phyloP scores from a whole-genome alignment of 2,113 vertebrate species.

The Rattus rattus region DNA sequence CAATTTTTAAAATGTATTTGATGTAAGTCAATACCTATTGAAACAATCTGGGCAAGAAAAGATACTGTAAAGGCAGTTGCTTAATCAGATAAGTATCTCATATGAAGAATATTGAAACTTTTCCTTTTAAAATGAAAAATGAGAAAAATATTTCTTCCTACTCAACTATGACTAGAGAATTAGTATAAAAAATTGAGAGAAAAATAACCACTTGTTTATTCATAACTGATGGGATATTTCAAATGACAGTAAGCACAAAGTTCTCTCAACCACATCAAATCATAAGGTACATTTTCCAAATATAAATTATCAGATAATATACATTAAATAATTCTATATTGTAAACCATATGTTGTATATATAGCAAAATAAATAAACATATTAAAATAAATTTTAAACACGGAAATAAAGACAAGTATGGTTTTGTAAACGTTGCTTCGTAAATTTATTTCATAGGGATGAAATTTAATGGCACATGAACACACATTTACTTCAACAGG shows the following conservation, averaged over 20 bases:
- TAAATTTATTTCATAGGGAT: background rate
- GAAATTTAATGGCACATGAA: background rate
- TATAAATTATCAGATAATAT: background rate
- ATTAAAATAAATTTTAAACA: background rate
- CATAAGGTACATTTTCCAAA: background rate
- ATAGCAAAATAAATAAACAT: background rate
- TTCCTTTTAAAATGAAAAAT: background rate
- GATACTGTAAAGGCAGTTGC: background rate
- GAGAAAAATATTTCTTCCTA: background rate
- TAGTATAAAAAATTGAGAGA: background rate
- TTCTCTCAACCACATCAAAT: background rate
- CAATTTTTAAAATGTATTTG: background rate
- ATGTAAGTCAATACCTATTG: background rate
- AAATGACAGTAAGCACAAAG: background rate
- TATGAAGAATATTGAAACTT: background rate
- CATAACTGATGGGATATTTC: background rate
- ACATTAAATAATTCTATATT: background rate
- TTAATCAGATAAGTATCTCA: background rate
- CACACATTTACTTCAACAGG: background rate
- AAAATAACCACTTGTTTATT: background rate
- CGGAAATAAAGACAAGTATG: background rate
- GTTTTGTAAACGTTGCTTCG: background rate
- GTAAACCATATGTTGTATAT: background rate
- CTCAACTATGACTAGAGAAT: background rate
- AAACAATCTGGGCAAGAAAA: background rate